These are phyloP conservation scores for Mus spicilegus DNA, from an alignment of 2,113 vertebrate genomes.

Conservation along the genomic window DNA sequence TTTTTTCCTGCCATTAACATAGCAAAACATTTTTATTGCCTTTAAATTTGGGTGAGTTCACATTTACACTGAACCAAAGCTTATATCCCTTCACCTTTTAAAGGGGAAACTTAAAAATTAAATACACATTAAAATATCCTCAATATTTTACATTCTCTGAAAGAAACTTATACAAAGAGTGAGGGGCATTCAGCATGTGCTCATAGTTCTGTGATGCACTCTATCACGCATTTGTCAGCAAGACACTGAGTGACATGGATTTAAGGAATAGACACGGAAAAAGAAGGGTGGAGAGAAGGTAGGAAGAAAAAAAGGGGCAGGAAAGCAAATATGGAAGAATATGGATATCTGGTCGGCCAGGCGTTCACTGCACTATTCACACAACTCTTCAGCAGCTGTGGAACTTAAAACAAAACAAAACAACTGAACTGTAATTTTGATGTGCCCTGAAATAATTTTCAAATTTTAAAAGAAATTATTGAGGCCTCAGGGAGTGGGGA, in stretches of 20 bases:
- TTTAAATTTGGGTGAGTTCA: slow-evolving; percentile 32
- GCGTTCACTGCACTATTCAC: neutral
- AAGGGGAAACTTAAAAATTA: slow-evolving; percentile 48
- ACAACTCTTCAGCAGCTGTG: neutral
- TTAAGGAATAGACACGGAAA: neutral
- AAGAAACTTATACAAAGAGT: neutral
- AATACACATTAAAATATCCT: slow-evolving; percentile 27
- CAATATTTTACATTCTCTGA: neutral
- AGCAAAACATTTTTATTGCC: slow-evolving; percentile 37
- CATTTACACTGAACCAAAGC: slow-evolving; percentile 51
- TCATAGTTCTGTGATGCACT: neutral
- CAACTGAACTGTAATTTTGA: slow-evolving; percentile 28
- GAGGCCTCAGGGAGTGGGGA: no score
- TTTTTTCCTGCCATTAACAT: slow-evolving; percentile 39
- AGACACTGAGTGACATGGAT: neutral
- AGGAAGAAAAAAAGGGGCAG: neutral
- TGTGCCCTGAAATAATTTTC: neutral
- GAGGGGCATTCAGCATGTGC: neutral
- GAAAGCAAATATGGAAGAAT: slow-evolving; percentile 14
- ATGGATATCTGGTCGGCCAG: neutral
- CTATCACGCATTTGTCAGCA: neutral
- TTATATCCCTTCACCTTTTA: slow-evolving; percentile 7
- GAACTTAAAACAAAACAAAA: slow-evolving; percentile 6
- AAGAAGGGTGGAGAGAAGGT: neutral
- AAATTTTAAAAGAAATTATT: slow-evolving; percentile 51